Base-by-base conservation (phyloP, 2,888 invertebrate genomes). In the Protodeltote pygarga region DNA sequence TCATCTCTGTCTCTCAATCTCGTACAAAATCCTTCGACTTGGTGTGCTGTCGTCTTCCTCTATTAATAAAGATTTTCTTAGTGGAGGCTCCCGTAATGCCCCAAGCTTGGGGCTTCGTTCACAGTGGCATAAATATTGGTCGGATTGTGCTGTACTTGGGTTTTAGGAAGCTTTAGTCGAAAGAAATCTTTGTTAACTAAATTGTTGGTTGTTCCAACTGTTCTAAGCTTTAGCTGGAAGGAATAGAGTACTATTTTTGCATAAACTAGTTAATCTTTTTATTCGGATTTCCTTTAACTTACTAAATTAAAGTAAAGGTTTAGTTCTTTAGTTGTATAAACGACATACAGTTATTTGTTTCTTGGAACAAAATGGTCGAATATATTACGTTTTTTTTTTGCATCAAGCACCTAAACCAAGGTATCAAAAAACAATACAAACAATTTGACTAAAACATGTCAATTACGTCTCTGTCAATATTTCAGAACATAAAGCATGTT, bases 1-100 rank as follows among this genome's bases (percentile, higher is more conserved):
- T 59, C 49, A 71, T 84, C 73, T 70, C 73, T 79, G 83, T 75
- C 73, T 75, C 81, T 83, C 84, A 66, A 74, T 70, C 76, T 48
- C 19, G 33, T 40, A 19, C 16, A 19, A 51, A 73, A 63, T 64
- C 63, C 62, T 57, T 51, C 55, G 47, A 53, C 49, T 63, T 57
- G 59, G 54, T 51, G 61, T 32, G 28, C 35, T 64, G 49, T 41
- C 64, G 42, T 46, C 62, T 44, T 63, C 65, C 70, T 77, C 88
- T 89, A 89, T 89, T 89, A 87, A 89, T 89, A 89, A 87, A 79
- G 89, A 84, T 89, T 87, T 87, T 75, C 84, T 80, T 75, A 77
- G 77, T 73, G 68, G 58, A 67, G 65, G 77, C 67, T 72, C 67
- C 73, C 65, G 70, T 81, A 77, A 79, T 73, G 59, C 67, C 32